Conservation (phyloP, 2,888 invertebrate species). For the Falcaria lacertinaria region DNA sequence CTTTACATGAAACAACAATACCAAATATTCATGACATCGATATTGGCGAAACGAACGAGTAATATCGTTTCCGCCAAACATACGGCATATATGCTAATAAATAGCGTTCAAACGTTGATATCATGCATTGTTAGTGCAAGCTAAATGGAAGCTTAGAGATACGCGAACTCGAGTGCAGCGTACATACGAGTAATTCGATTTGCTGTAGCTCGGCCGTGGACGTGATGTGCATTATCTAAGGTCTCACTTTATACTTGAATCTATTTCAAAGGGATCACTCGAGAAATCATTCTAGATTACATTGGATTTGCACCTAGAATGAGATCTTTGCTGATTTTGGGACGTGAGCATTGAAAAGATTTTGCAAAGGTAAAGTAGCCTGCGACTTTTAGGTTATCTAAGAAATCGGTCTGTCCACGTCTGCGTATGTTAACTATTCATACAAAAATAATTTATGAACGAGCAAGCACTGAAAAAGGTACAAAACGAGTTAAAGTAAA, state of each 20-base stretch:
- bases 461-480: no score
- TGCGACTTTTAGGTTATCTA: no score
- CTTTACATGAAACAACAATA: neutral
- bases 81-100: slow-evolving; percentile 12
- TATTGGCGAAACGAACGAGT: neutral
- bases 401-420: no score
- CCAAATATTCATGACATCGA: neutral
- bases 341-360: no score
- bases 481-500: no score
- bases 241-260: slow-evolving; percentile 21
- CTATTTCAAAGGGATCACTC: slow-evolving; percentile 14
- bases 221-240: slow-evolving; percentile 20
- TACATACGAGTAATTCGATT: slow-evolving; percentile 53
- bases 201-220: slow-evolving; percentile 32
- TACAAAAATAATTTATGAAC: no score
- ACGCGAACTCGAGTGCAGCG: slow-evolving; percentile 29
- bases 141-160: slow-evolving; percentile 34
- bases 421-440: no score
- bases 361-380: no score
- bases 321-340: neutral
- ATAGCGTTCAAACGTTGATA: slow-evolving; percentile 21
- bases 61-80: neutral
- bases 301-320: neutral
- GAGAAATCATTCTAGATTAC: slow-evolving; percentile 6
- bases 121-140: slow-evolving; percentile 27